Percentiles rank a stretch among this genome's conserved stretches.
These are phyloP conservation scores for Chunga burmeisteri DNA, from an alignment of 2,113 vertebrate species.

Conservation along the genomic window DNA sequence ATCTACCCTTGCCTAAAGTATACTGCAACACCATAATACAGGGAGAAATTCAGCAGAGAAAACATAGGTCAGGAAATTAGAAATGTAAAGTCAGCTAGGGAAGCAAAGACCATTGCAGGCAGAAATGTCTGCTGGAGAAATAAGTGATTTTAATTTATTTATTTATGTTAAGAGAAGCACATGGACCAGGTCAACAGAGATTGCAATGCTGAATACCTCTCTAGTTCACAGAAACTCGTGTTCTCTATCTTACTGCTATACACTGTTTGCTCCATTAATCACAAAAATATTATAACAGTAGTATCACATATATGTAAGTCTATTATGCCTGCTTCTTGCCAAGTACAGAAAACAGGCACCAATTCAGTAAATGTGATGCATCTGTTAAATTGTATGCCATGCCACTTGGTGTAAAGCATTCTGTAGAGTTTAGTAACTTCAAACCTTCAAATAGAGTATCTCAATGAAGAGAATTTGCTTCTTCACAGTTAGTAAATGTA, in stretches of 20 bases:
- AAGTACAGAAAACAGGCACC: neutral
- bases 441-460: neutral
- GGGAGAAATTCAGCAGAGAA: neutral
- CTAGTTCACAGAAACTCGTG: neutral
- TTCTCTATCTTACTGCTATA: neutral
- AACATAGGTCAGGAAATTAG: neutral
- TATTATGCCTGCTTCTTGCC: neutral
- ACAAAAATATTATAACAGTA: constrained; percentile 17
- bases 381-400: neutral
- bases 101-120: constrained; percentile 6
- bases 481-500: neutral
- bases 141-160: constrained; percentile 43
- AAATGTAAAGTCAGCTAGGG: neutral
- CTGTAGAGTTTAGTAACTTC: neutral
- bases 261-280: constrained; percentile 41
- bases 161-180: constrained; percentile 60
- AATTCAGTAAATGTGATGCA: neutral
- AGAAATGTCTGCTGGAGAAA: constrained; percentile 22
- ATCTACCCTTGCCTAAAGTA: neutral
- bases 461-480: neutral
- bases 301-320: neutral
- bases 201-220: constrained; percentile 7
- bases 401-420: neutral
- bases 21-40: neutral
- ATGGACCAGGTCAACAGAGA: constrained; percentile 51